phyloP scores from a whole-genome alignment of 2,888 invertebrate genomes.

The Diploptera punctata region DNA sequence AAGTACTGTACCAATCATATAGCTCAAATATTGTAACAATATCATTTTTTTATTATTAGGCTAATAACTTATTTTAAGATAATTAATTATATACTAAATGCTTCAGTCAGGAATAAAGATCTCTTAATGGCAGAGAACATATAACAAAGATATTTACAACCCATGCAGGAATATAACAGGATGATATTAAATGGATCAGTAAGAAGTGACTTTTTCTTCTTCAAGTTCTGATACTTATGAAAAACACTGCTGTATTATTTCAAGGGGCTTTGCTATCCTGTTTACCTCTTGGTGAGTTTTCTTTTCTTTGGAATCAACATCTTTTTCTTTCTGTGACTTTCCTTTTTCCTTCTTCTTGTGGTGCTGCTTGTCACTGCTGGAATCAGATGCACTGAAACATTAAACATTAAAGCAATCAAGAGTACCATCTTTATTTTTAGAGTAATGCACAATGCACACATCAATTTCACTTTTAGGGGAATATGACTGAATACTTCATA shows the following conservation, averaged over 20 bases:
- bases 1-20: conserved; percentile 18
- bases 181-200: background rate
- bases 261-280: conserved; percentile 5
- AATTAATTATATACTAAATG: too few species aligned
- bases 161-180: conserved; percentile 11
- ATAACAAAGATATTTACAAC: background rate
- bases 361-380: conserved; percentile 54
- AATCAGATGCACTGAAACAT: conserved; percentile 65
- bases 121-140: background rate
- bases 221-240: conserved; percentile 27
- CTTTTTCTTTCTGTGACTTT: conserved; percentile 61
- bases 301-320: conserved; percentile 36
- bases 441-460: too few species aligned
- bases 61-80: too few species aligned
- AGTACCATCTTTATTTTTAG: too few species aligned
- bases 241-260: conserved; percentile 25
- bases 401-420: too few species aligned
- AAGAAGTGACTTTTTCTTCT: background rate
- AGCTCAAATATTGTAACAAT: too few species aligned
- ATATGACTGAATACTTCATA: too few species aligned
- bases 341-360: conserved; percentile 78
- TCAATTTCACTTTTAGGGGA: too few species aligned
- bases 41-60: too few species aligned
- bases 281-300: conserved; percentile 43
- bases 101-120: too few species aligned